These are phyloP conservation scores for Acrossocheilus fasciatus DNA, from an alignment of 2,797 vertebrate species.

Conservation along the genomic window DNA sequence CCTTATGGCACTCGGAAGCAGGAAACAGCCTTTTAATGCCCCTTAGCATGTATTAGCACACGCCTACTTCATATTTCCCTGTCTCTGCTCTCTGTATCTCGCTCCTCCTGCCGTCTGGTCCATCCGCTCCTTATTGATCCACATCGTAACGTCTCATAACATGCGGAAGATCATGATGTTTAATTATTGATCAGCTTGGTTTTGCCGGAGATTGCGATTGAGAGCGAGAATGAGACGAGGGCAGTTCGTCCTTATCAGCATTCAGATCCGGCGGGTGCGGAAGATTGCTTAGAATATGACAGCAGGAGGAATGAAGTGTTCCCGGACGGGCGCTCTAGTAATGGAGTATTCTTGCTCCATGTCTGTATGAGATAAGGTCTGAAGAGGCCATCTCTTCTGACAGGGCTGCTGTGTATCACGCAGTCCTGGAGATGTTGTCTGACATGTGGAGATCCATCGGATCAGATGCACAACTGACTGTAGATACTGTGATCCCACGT, in stretches of 20 bases:
- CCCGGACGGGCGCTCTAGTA: slow-evolving; percentile 37
- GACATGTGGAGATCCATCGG: neutral
- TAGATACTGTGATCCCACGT: neutral
- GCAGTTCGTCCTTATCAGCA: slow-evolving; percentile 23
- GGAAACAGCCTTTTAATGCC: slow-evolving; percentile 60
- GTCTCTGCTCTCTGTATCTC: slow-evolving; percentile 39
- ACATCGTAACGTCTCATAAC: slow-evolving; percentile 22
- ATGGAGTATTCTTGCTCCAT: slow-evolving; percentile 48
- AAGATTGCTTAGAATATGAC: slow-evolving; percentile 49
- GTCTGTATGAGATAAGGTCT: slow-evolving; percentile 32
- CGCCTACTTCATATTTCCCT: slow-evolving; percentile 54
- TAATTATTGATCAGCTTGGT: slow-evolving; percentile 53
- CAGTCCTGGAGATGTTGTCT: slow-evolving; percentile 32
- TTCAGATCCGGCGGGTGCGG: slow-evolving; percentile 10
- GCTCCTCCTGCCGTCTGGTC: slow-evolving; percentile 41
- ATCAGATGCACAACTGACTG: neutral
- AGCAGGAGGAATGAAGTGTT: slow-evolving; percentile 57
- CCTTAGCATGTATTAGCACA: slow-evolving; percentile 49
- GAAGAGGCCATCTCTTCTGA: slow-evolving; percentile 34
- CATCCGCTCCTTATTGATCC: slow-evolving; percentile 55
- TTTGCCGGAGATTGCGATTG: slow-evolving; percentile 35
- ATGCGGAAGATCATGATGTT: slow-evolving; percentile 43
- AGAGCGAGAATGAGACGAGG: slow-evolving; percentile 31
- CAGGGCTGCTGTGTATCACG: slow-evolving; percentile 32
- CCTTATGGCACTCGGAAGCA: slow-evolving; percentile 61